phyloP scores from a whole-genome alignment of 1,140 invertebrate genomes.

The Diachasmimorpha longicaudata region DNA sequence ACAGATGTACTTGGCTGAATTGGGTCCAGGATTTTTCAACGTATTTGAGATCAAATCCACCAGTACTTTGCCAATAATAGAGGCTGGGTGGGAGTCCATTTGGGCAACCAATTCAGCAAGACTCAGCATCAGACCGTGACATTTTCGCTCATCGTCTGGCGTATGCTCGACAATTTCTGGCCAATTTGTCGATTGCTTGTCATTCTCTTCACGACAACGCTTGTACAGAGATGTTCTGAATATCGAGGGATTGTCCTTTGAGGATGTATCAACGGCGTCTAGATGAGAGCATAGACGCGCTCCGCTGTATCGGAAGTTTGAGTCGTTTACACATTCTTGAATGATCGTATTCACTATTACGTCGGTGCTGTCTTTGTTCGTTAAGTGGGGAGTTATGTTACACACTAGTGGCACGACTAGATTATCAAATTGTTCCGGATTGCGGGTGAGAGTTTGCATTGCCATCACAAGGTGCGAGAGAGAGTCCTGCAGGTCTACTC shows the following conservation, averaged over 20 bases:
- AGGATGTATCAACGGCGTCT: constrained; percentile 53
- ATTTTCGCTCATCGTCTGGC: constrained; percentile 50
- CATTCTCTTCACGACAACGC: constrained; percentile 51
- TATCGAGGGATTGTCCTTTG: constrained; percentile 53
- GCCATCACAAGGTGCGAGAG: constrained; percentile 64
- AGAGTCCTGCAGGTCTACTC: constrained; percentile 31
- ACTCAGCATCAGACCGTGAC: constrained; percentile 57
- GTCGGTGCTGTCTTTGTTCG: constrained; percentile 62
- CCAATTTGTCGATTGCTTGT: constrained; percentile 42
- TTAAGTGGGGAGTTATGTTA: constrained; percentile 62
- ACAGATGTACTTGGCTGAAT: constrained; percentile 59
- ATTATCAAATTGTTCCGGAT: constrained; percentile 67
- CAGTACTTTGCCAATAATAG: constrained; percentile 50
- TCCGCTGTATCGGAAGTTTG: constrained; percentile 73
- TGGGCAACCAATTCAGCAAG: constrained; percentile 58
- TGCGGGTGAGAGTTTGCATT: constrained; percentile 67
- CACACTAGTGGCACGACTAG: constrained; percentile 66
- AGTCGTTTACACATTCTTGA: constrained; percentile 69
- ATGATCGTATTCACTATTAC: constrained; percentile 66
- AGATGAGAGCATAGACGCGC: constrained; percentile 69
- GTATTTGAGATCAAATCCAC: constrained; percentile 52
- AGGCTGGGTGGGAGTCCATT: constrained; percentile 47
- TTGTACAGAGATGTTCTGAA: constrained; percentile 61
- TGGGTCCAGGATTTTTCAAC: constrained; percentile 52
- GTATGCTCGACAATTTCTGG: constrained; percentile 39